A percentile compares a stretch with the other conserved stretches of the same genome.
Evolutionary conservation across 2,113 vertebrate species (phyloP).

Genomic region (Sclerurus mexicanus): DNA sequence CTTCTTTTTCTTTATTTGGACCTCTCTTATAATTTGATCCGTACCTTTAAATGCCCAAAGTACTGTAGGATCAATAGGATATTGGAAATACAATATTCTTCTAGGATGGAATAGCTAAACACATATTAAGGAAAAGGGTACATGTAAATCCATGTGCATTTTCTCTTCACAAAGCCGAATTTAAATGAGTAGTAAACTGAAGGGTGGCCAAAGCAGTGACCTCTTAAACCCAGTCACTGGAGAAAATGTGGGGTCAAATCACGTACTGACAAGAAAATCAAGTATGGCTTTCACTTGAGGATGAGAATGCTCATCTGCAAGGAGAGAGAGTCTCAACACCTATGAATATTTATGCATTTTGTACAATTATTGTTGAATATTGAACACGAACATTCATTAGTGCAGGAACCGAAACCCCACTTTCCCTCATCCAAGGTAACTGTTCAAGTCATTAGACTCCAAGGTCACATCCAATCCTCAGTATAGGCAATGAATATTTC

Average conservation of each 20-base stretch:
- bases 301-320: not conserved
- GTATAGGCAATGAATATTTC: not conserved
- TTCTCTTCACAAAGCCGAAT: not conserved
- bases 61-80: not conserved
- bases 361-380: not conserved
- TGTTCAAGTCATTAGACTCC: not conserved
- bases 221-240: not conserved
- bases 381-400: not conserved
- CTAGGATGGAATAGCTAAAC: not conserved
- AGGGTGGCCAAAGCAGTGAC: not conserved
- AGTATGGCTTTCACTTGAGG: not conserved
- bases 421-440: not conserved
- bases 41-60: not conserved
- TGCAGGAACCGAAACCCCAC: not conserved
- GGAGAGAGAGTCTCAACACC: not conserved
- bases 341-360: conserved; percentile 10
- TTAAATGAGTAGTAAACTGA: not conserved
- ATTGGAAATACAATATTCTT: not conserved
- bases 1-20: not conserved
- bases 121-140: not conserved
- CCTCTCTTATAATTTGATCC: not conserved
- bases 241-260: not conserved
- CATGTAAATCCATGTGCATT: not conserved
- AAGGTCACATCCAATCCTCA: not conserved
- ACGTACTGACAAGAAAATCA: not conserved